Evolutionary conservation across 2,888 invertebrate species (phyloP), one percentile per base, ranked within the genome.

Genomic region (Heteromurus nitidus): DNA sequence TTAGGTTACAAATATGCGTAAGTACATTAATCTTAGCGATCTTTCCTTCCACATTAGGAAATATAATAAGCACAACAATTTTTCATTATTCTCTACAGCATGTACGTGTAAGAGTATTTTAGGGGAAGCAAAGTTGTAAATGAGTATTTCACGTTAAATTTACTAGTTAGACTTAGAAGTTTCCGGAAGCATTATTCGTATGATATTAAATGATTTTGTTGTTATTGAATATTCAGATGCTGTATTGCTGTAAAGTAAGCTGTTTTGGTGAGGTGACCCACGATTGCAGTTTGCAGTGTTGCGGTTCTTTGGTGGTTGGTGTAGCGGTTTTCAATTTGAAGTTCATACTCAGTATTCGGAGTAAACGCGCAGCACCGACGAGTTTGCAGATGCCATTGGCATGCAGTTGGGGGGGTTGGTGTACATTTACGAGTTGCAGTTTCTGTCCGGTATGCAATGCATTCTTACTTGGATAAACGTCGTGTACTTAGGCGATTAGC

Each of bases 191-290:
- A 69, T 80, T 36, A 74, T 60, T 68, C 65, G 72, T 79, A 65
- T 72, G 67, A 80, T 74, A 74, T 80, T 80, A 74, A 80, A 77
- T 18, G 44, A 20, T 53, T 68, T 74, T 80, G 74, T 80, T 80
- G 67, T 80, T 80, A 81, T 81, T 81, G 77, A 83, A 81, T 83
- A 79, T 83, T 83, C 83, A 83, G 83, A 83, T 83, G 83, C 83
- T 75, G 83, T 82, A 80, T 82, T 79, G 82, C 84, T 82, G 80
- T 84, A 80, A 82, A 82, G 84, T 84, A 82, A 82, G 84, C 84
- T 80, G 84, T 84, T 73, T 82, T 84, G 84, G 82, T 82, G 82
- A 79, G 84, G 84, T 84, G 84, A 84, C 84, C 84, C 80, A 79
- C 82, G 79, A 80, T 80, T 84, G 84, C 84, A 82, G 84, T 82